Evolutionary conservation across 1,140 invertebrate species (phyloP).

Genomic region (Goniozus legneri): DNA sequence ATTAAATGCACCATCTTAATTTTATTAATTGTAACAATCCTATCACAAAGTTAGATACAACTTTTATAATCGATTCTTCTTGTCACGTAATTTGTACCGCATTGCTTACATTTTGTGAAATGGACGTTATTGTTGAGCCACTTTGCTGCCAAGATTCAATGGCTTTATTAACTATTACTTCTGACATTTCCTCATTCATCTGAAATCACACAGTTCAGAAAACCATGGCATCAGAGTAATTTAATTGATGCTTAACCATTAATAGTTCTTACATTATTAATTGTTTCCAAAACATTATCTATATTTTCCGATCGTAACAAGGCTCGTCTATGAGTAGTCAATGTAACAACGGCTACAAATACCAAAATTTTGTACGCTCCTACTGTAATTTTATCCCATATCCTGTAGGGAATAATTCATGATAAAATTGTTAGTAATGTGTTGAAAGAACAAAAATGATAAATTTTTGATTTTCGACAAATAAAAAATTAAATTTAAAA

Average conservation of each 20-base stretch:
- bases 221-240: neutral
- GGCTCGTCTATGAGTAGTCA: slow-evolving; percentile 66
- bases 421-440: slow-evolving; percentile 2
- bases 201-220: slow-evolving; percentile 41
- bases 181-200: slow-evolving; percentile 72
- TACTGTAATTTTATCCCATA: slow-evolving; percentile 85
- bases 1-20: too few relatives aligned
- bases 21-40: too few relatives aligned
- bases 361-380: slow-evolving; percentile 78
- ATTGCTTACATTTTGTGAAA: slow-evolving; percentile 15
- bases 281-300: slow-evolving; percentile 61
- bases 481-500: too few relatives aligned
- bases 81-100: slow-evolving; percentile 3
- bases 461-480: too few relatives aligned
- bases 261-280: slow-evolving; percentile 61
- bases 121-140: slow-evolving; percentile 41
- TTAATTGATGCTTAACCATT: slow-evolving; percentile 6
- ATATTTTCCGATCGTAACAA: slow-evolving; percentile 61
- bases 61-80: neutral
- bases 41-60: too few relatives aligned
- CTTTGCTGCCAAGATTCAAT: slow-evolving; percentile 73
- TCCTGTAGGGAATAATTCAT: slow-evolving; percentile 55
- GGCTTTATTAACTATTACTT: slow-evolving; percentile 74
- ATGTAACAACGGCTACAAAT: slow-evolving; percentile 70
- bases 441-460: too few relatives aligned